A percentile compares a stretch with the other conserved stretches of the same genome.
These are phyloP conservation scores for Elysia crispata DNA, from an alignment of 2,888 invertebrate species.

Conservation along the genomic window DNA sequence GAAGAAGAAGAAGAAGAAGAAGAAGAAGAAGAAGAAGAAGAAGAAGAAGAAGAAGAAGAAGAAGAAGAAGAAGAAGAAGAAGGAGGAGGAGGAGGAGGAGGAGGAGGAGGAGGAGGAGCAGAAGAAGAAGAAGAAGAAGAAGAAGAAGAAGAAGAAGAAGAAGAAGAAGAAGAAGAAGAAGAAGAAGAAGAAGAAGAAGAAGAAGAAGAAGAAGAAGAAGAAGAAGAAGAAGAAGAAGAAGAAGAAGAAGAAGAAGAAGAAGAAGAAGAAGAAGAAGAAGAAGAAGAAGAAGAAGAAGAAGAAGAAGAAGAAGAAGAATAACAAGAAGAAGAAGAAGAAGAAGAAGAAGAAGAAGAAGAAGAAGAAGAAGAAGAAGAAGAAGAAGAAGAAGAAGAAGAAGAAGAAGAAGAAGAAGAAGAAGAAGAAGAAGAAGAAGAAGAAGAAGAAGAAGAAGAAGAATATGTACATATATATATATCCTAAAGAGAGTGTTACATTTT, in stretches of 20 bases:
- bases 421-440: not conserved
- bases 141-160: conserved; percentile 1
- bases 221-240: not conserved
- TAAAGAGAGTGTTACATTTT: too few species aligned
- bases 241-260: conserved; percentile 6
- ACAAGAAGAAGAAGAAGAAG: not conserved
- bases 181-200: conserved; percentile 1
- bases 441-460: conserved; percentile 7
- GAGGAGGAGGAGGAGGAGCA: too few species aligned
- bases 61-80: conserved; percentile 32
- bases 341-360: not conserved
- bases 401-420: not conserved
- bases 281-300: not conserved
- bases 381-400: not conserved
- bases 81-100: conserved; percentile 10
- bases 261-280: not conserved
- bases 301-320: too few species aligned
- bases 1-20: conserved; percentile 3
- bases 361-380: not conserved
- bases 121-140: too few species aligned
- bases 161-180: not conserved
- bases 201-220: not conserved
- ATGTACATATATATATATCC: too few species aligned
- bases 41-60: conserved; percentile 6
- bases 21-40: not conserved